Evolutionary conservation across 1,140 invertebrate genomes (phyloP).

Genomic region (Ceratitis capitata): DNA sequence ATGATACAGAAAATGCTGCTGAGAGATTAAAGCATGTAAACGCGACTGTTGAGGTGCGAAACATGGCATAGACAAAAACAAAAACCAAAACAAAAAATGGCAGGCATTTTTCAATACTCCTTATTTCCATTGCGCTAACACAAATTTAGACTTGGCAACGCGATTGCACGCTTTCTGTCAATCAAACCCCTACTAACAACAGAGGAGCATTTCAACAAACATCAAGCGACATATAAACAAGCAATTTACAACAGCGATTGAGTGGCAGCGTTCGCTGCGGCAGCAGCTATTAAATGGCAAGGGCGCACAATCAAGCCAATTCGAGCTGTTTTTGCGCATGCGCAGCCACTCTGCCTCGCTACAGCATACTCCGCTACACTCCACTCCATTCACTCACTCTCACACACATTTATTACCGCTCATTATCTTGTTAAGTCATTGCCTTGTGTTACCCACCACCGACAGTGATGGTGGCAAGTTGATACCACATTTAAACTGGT

Average conservation of each 20-base stretch:
- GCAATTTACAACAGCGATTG: neutral
- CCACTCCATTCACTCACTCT: no score
- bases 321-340: neutral
- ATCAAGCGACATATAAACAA: neutral
- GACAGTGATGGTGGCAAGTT: neutral
- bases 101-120: neutral
- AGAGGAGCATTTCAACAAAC: neutral
- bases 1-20: neutral
- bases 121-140: neutral
- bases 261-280: neutral
- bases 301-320: slow-evolving; percentile 8
- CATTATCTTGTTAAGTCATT: slow-evolving; percentile 33
- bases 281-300: slow-evolving; percentile 1
- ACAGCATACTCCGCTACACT: neutral
- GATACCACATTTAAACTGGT: neutral
- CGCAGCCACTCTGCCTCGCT: neutral
- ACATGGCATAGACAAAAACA: no score
- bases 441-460: neutral
- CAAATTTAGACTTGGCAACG: neutral
- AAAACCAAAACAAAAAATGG: no score
- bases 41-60: slow-evolving; percentile 20
- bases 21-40: neutral
- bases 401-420: slow-evolving; percentile 29
- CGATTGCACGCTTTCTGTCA: neutral
- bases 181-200: neutral